Conservation (phyloP, 30 jellyfish, hydroid and myxozoan genomes). For the Sanderia malayensis region DNA sequence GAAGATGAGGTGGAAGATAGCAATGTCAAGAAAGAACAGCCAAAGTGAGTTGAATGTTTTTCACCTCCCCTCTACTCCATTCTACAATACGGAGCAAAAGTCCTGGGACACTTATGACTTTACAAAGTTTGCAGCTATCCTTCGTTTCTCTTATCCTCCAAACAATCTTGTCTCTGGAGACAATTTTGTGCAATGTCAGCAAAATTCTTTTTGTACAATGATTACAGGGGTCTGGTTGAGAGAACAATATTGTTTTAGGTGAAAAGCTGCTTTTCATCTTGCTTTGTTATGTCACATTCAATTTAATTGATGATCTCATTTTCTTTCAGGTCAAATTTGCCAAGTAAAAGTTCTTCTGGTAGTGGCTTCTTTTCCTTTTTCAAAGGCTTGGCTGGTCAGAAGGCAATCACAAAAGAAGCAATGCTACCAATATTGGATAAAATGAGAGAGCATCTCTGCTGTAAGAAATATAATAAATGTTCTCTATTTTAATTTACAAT, state of each 20-base stretch:
- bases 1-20: constrained; percentile 33
- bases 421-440: constrained; percentile 92
- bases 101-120: no score
- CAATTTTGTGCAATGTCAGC: no score
- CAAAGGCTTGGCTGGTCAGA: constrained; percentile 97
- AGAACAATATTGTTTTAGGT: no score
- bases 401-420: constrained; percentile 94
- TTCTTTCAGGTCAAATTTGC: constrained; percentile 19
- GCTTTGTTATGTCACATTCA: background rate
- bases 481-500: no score
- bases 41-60: constrained; percentile 20
- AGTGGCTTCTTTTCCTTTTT: constrained; percentile 93
- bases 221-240: no score
- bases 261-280: background rate
- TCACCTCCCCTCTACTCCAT: no score
- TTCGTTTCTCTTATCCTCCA: no score
- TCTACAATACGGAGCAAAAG: no score
- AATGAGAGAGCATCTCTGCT: constrained; percentile 95
- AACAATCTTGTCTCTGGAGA: no score
- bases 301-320: background rate
- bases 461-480: no score
- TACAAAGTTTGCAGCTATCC: no score
- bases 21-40: constrained; percentile 30
- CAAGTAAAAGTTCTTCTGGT: constrained; percentile 58
- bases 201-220: no score